Base-by-base conservation (phyloP, 2,888 invertebrate species). In the Isoperla grammatica region DNA sequence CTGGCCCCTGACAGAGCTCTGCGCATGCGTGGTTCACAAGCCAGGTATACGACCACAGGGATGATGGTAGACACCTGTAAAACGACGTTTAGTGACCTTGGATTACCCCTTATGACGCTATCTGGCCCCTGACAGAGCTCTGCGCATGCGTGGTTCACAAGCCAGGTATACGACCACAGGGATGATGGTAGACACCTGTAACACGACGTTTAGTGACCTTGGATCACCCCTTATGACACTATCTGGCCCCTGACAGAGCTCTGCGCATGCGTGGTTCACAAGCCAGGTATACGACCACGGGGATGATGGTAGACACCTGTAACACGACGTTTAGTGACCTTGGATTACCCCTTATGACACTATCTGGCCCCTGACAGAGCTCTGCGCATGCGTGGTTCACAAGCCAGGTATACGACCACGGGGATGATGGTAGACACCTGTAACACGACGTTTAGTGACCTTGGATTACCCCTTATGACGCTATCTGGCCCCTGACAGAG, bases 371-470 rank as follows among this genome's bases (percentile, higher is more conserved):
- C 79, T 23, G 79, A 69, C 35, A 79, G 69, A 11, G 79, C 79
- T 29, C 78, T 78, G 12, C 79, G 73, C 2, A 79, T 70, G 42
- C 79, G 70, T 60, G 78, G 76, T 57, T 79, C 79, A 15, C 72
- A 73, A 3, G 74, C 72, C 57, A 80, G 68, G 68, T 76, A 80
- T 66, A 77, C 76, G 13, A 79, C 67, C 48, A 79, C 76, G 39
- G 80, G 79, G 56, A 79, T 69, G 64, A 78, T 74, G 8, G 79
- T 77, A 19, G 79, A 77, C 53, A 78, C 78, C 80, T 80, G 68
- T 45, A 72, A 46, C 42, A 22, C 12, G 39, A 19, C n/a, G n/a
- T n/a, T n/a, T n/a, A n/a, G n/a, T n/a, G n/a, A n/a, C n/a, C n/a
- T n/a, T n/a, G n/a, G n/a, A n/a, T n/a, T n/a, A n/a, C n/a, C n/a